A percentile compares a stretch with the other conserved stretches of the same genome.
phyloP scores from a whole-genome alignment of 37 sponge, comb jelly and placozoan genomes.

The Crambe crambe region DNA sequence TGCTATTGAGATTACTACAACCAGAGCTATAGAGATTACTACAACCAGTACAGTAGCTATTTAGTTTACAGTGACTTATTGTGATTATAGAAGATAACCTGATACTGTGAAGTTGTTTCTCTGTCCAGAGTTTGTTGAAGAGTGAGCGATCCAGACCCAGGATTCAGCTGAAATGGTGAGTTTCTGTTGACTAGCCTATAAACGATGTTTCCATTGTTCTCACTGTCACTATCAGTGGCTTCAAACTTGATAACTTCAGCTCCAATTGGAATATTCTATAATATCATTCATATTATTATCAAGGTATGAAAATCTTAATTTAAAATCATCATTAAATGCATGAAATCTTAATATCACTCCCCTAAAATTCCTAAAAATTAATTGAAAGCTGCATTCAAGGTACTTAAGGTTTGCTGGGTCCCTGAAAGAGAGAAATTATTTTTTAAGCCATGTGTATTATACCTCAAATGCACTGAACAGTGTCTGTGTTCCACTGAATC shows the following conservation, averaged over 20 bases:
- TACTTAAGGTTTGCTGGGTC: too few species aligned
- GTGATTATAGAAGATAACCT: too few species aligned
- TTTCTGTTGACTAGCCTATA: not conserved
- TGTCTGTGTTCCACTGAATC: not conserved
- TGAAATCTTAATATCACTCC: not conserved
- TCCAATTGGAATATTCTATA: not conserved
- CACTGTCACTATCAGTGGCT: conserved; percentile 19
- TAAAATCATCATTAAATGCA: not conserved
- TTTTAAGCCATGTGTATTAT: not conserved
- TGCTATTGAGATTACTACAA: too few species aligned
- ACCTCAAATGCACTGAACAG: not conserved
- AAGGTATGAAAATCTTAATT: not conserved
- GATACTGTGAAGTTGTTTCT: conserved; percentile 12
- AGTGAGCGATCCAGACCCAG: not conserved
- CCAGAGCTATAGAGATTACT: too few species aligned
- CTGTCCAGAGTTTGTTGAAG: conserved; percentile 2
- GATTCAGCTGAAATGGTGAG: not conserved
- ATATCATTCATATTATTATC: not conserved
- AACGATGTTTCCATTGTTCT: not conserved
- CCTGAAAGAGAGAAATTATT: not conserved
- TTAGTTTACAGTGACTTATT: too few species aligned
- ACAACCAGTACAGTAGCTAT: too few species aligned
- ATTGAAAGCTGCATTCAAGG: too few species aligned
- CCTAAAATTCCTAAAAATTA: not conserved
- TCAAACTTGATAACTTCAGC: not conserved